Evolutionary conservation across 2,113 vertebrate species (phyloP).

Genomic region (Psophia crepitans): DNA sequence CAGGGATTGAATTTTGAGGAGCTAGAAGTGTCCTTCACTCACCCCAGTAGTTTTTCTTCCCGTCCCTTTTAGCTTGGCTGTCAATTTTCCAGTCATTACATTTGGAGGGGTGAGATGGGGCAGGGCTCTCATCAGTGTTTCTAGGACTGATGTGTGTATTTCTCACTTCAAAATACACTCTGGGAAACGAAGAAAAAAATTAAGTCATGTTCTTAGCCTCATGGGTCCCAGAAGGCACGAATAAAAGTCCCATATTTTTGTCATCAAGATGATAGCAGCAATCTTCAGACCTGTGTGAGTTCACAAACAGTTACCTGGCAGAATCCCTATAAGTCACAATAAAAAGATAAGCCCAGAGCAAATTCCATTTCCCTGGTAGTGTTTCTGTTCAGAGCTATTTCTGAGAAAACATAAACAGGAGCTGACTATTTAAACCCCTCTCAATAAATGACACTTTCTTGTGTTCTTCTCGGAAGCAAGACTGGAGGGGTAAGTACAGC

Average conservation of each 20-base stretch:
- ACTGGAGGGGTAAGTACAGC: not conserved
- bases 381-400: not conserved
- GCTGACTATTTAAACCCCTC: not conserved
- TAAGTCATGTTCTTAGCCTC: constrained; percentile 42
- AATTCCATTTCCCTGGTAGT: constrained; percentile 2
- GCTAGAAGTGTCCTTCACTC: not conserved
- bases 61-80: not conserved
- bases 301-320: constrained; percentile 56
- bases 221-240: not conserved
- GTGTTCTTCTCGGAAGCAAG: not conserved
- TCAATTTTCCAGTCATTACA: not conserved
- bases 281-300: constrained; percentile 31
- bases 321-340: not conserved
- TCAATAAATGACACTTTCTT: not conserved
- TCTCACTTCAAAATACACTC: not conserved
- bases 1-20: not conserved
- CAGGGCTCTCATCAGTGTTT: not conserved
- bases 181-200: constrained; percentile 2
- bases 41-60: not conserved
- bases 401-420: not conserved
- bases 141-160: not conserved
- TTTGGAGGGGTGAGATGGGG: not conserved
- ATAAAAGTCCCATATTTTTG: constrained; percentile 57
- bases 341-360: constrained; percentile 19
- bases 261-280: constrained; percentile 64